Evolutionary conservation across 2,888 invertebrate genomes (phyloP).

Genomic region (Hydraecia micacea): DNA sequence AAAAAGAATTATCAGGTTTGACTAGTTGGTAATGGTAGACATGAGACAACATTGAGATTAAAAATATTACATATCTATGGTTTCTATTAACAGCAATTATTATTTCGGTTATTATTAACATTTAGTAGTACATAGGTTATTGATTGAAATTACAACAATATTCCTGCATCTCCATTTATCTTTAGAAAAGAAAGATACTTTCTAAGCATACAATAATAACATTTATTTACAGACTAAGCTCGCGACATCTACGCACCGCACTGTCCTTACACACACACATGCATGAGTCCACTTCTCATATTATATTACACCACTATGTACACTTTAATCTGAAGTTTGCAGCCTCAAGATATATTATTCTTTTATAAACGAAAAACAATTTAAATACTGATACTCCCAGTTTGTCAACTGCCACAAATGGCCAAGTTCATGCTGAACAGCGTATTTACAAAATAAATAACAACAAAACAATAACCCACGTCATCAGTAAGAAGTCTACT

Average conservation of each 20-base stretch:
- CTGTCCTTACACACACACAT: constrained; percentile 74
- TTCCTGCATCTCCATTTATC: constrained; percentile 70
- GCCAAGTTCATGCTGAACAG: constrained; percentile 50
- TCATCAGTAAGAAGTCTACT: constrained; percentile 19
- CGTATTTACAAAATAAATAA: constrained; percentile 74
- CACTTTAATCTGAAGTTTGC: constrained; percentile 67
- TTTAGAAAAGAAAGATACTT: constrained; percentile 76
- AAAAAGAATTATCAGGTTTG: constrained; percentile 48
- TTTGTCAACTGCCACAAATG: constrained; percentile 37
- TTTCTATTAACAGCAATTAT: constrained; percentile 47
- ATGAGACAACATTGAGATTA: constrained; percentile 48
- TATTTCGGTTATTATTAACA: constrained; percentile 42
- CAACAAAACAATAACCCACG: constrained; percentile 52
- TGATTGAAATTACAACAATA: constrained; percentile 41
- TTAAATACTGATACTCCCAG: constrained; percentile 73
- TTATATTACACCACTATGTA: constrained; percentile 75
- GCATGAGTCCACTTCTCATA: constrained; percentile 67
- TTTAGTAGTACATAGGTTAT: constrained; percentile 39
- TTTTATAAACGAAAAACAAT: constrained; percentile 68
- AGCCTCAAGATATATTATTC: constrained; percentile 72
- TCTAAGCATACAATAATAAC: constrained; percentile 83
- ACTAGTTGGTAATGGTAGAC: constrained; percentile 53
- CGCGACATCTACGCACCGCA: constrained; percentile 79
- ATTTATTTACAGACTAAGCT: constrained; percentile 87
- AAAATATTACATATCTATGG: constrained; percentile 49